Evolutionary conservation across 2,797 vertebrate genomes (phyloP).

Genomic region (Smutsia temminckii): DNA sequence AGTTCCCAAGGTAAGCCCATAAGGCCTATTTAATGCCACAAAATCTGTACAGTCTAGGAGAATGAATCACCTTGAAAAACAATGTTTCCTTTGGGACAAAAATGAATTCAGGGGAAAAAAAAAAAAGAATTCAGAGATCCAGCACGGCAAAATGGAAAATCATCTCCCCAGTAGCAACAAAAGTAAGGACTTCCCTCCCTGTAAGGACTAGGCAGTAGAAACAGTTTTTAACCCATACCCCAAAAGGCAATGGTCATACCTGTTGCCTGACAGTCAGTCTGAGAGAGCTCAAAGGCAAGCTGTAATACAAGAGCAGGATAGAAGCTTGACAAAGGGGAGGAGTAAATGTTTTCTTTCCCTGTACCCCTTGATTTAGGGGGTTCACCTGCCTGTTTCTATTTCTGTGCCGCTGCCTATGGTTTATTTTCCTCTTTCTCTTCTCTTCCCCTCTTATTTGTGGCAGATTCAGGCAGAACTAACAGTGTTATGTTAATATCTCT

Average conservation of each 20-base stretch:
- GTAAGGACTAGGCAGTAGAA: not conserved
- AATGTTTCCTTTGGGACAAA: conserved; percentile 65
- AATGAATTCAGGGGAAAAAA: conserved; percentile 52
- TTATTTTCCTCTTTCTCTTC: not conserved
- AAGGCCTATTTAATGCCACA: conserved; percentile 61
- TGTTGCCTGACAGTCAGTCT: not conserved
- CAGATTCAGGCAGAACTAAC: not conserved
- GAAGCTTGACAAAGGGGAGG: not conserved
- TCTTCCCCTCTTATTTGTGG: not conserved
- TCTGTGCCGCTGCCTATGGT: not conserved
- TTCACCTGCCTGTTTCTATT: not conserved
- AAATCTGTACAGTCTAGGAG: conserved; percentile 60
- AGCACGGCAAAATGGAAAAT: conserved; percentile 44
- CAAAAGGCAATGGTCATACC: not conserved
- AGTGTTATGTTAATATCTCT: not conserved
- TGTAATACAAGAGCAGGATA: not conserved
- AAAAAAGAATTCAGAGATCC: conserved; percentile 36
- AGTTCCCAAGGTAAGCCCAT: conserved; percentile 57
- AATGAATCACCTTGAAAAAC: conserved; percentile 67
- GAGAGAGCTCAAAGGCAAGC: not conserved
- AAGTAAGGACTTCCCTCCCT: not conserved
- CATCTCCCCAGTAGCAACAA: not conserved
- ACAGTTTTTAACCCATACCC: not conserved
- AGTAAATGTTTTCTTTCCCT: not conserved
- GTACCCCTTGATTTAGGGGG: not conserved